A percentile compares a stretch with the other conserved stretches of the same genome.
These are phyloP conservation scores for Aquatica leii DNA, from an alignment of 2,888 invertebrate species.

Conservation along the genomic window DNA sequence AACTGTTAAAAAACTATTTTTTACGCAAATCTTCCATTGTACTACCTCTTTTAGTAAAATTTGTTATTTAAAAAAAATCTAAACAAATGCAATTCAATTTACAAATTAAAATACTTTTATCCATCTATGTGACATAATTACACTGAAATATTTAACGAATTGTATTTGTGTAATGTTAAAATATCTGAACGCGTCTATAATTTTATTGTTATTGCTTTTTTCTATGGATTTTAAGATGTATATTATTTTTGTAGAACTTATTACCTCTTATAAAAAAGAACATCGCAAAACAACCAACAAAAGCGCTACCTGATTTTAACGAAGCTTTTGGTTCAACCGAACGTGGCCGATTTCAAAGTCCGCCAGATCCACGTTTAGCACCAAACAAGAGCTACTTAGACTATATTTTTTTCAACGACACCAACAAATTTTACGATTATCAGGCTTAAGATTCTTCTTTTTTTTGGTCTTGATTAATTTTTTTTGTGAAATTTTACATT, in stretches of 20 bases:
- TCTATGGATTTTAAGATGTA: neutral
- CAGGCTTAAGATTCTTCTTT: slow-evolving; percentile 41
- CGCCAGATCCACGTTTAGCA: slow-evolving; percentile 54
- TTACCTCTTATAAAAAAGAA: slow-evolving; percentile 31
- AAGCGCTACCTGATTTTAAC: slow-evolving; percentile 80
- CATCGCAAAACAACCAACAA: slow-evolving; percentile 39
- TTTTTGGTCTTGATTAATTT: neutral
- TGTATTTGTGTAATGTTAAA: too few species aligned
- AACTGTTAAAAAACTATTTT: too few species aligned
- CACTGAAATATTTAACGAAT: too few species aligned
- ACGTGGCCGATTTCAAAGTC: slow-evolving; percentile 76
- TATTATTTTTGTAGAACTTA: slow-evolving; percentile 21
- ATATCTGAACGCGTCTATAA: too few species aligned
- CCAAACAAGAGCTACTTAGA: slow-evolving; percentile 55
- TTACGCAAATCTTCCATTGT: too few species aligned
- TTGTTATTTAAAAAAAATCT: too few species aligned
- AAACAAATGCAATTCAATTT: too few species aligned
- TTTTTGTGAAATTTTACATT: neutral
- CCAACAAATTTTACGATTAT: slow-evolving; percentile 55
- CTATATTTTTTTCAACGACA: slow-evolving; percentile 49
- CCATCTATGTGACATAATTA: too few species aligned
- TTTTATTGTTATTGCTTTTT: slow-evolving; percentile 2
- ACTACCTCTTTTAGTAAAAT: too few species aligned
- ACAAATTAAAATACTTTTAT: too few species aligned
- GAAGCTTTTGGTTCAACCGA: slow-evolving; percentile 88